Percentiles rank a stretch among this genome's conserved stretches.
phyloP scores from a whole-genome alignment of 2,888 invertebrate species.

The Trichopoda pennipes region DNA sequence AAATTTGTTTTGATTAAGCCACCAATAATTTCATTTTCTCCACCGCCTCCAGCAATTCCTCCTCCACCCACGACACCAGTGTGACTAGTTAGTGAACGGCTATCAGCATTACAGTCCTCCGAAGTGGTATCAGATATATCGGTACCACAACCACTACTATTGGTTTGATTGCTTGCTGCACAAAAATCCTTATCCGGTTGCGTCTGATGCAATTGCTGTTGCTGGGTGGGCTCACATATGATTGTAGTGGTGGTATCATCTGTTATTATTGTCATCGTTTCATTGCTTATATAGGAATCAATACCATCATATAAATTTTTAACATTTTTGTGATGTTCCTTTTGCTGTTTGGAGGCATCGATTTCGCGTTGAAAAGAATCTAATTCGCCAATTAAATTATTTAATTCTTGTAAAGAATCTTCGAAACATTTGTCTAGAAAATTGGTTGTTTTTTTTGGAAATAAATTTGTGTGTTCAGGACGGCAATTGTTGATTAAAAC shows the following conservation, averaged over 20 bases:
- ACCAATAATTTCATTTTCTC: slow-evolving; percentile 23
- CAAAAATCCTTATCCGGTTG: slow-evolving; percentile 60
- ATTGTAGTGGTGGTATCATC: slow-evolving; percentile 64
- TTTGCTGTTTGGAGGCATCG: slow-evolving; percentile 77
- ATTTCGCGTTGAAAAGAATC: slow-evolving; percentile 82
- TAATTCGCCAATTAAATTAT: slow-evolving; percentile 82
- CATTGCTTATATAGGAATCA: slow-evolving; percentile 63
- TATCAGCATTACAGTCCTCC: slow-evolving; percentile 75
- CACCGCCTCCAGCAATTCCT: neutral
- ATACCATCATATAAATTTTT: slow-evolving; percentile 59
- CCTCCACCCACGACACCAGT: slow-evolving; percentile 46
- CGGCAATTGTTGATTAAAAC: slow-evolving; percentile 21
- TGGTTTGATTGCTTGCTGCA: slow-evolving; percentile 76
- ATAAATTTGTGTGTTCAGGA: slow-evolving; percentile 30
- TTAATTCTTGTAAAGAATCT: slow-evolving; percentile 81
- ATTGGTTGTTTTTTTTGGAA: slow-evolving; percentile 55
- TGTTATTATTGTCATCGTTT: slow-evolving; percentile 63
- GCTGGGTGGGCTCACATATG: slow-evolving; percentile 64
- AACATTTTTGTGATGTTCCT: slow-evolving; percentile 62
- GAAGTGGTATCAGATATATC: slow-evolving; percentile 78
- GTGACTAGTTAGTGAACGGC: slow-evolving; percentile 66
- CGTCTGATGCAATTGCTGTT: slow-evolving; percentile 59
- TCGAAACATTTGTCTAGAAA: slow-evolving; percentile 81
- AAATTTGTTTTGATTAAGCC: slow-evolving; percentile 54
- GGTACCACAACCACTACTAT: slow-evolving; percentile 78